Evolutionary conservation across 2,888 invertebrate species (phyloP), one percentile per base, ranked within the genome.

Genomic region (Choreutis nemorana): DNA sequence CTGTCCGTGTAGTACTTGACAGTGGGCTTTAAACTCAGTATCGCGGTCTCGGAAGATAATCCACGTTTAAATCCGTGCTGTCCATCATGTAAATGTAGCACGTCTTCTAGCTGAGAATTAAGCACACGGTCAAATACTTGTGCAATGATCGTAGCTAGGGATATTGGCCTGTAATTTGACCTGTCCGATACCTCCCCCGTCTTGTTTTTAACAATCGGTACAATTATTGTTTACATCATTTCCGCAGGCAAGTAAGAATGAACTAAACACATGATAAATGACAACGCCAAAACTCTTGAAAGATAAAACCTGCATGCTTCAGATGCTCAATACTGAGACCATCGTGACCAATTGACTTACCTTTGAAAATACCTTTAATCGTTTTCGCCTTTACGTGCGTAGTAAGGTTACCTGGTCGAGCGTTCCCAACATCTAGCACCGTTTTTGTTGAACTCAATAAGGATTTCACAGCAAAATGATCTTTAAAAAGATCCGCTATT

Each of bases 261-360:
- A n/a, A n/a, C n/a, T n/a, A n/a, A n/a, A n/a, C n/a, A n/a, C n/a
- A n/a, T n/a, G n/a, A n/a, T n/a, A n/a, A n/a, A n/a, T n/a, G n/a
- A n/a, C n/a, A n/a, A n/a, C n/a, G n/a, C n/a, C n/a, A n/a, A n/a
- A n/a, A n/a, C n/a, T n/a, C n/a, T n/a, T n/a, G n/a, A n/a, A n/a
- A n/a, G n/a, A n/a, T n/a, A n/a, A n/a, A n/a, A n/a, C n/a, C n/a
- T n/a, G n/a, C n/a, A n/a, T n/a, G n/a, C n/a, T n/a, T n/a, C n/a
- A n/a, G n/a, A n/a, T n/a, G n/a, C n/a, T n/a, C n/a, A n/a, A n/a
- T n/a, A n/a, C n/a, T n/a, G n/a, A n/a, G n/a, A n/a, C n/a, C n/a
- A 12, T 39, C 40, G 12, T 37, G 35, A 3, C 42, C 42, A 3
- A 37, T 38, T 10, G 40, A 39, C 23, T 41, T 40, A 4, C 41